Base-by-base conservation (phyloP, 2,888 invertebrate species). In the Ophonus ardosiacus region DNA sequence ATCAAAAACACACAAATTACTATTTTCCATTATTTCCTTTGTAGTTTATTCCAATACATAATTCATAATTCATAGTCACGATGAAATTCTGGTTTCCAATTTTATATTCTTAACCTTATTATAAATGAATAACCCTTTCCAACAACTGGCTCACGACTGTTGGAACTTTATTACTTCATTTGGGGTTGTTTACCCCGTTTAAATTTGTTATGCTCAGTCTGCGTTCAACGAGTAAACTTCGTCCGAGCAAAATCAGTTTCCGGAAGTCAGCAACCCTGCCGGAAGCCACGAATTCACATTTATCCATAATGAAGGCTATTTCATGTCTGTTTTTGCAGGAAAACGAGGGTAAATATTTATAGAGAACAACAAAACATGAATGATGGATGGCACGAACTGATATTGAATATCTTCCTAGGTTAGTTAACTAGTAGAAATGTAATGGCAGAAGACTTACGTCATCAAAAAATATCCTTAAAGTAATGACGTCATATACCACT, bases 281-380 rank as follows among this genome's bases (percentile, higher is more conserved):
- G 68, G 68, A 68, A 68, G 68, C 68, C 13, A 38, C 38, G 38
- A 68, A 38, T 38, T 15, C 38, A n/a, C 31, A 15, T 68, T 68
- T 68, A 68, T 8, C 68, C 68, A 10, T 68, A 68, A 68, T 68
- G 68, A 68, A 68, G 6, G 68, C 7, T 68, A 68, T 68, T 68
- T 68, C 68, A 38, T 38, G 38, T 7, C n/a, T 38, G 68, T 13
- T 68, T 61, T 63, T 21, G 24, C 31, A 15, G 38, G n/a, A 68
- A 38, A 13, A 13, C 10, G 7, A 24, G 24, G 21, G 18, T 63
- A 65, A 31, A 65, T 65, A 65, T 65, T 24, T 3, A 65, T 38
- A 6, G 7, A 6, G 31, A 68, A 68, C 15, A 68, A 68, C 7
- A 31, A 38, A 51, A 68, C 7, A 38, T 68, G 6, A 31, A 38